Conservation (phyloP, 2,113 vertebrate genomes). For the Neodontobutis hainanensis region DNA sequence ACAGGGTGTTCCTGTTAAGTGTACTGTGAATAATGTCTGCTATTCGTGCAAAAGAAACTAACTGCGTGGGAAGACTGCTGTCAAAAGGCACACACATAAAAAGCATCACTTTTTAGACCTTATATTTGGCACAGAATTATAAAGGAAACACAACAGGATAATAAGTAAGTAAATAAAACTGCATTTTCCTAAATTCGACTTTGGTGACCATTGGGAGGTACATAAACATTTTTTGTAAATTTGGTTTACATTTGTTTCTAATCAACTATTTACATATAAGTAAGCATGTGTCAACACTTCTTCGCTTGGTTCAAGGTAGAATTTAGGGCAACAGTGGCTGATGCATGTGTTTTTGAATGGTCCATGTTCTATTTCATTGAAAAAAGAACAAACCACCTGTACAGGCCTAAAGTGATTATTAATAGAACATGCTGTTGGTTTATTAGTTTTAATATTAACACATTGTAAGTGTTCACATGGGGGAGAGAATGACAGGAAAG, state of each 20-base stretch:
- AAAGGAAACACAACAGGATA: background rate
- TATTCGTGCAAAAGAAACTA: slow-evolving; percentile 9
- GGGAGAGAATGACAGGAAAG: background rate
- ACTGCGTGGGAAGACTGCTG: slow-evolving; percentile 2
- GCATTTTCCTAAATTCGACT: too few species aligned
- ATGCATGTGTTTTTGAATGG: too few species aligned
- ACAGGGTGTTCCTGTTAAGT: slow-evolving; percentile 23
- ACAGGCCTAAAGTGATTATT: background rate
- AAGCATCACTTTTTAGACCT: background rate
- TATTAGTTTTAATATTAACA: background rate
- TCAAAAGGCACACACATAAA: background rate
- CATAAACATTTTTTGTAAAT: too few species aligned
- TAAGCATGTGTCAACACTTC: too few species aligned
- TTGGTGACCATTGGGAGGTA: too few species aligned
- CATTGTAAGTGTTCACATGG: background rate
- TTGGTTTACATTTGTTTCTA: too few species aligned
- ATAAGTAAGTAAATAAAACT: background rate
- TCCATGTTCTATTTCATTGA: too few species aligned
- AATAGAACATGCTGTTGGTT: background rate
- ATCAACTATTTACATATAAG: too few species aligned
- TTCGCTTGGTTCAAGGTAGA: too few species aligned
- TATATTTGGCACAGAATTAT: background rate
- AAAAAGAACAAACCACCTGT: too few species aligned
- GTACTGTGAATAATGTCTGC: slow-evolving; percentile 30
- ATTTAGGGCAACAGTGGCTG: too few species aligned